A percentile compares a stretch with the other conserved stretches of the same genome.
These are phyloP conservation scores for Lacerta bilineata DNA, from an alignment of 2,797 vertebrate species.

Conservation along the genomic window DNA sequence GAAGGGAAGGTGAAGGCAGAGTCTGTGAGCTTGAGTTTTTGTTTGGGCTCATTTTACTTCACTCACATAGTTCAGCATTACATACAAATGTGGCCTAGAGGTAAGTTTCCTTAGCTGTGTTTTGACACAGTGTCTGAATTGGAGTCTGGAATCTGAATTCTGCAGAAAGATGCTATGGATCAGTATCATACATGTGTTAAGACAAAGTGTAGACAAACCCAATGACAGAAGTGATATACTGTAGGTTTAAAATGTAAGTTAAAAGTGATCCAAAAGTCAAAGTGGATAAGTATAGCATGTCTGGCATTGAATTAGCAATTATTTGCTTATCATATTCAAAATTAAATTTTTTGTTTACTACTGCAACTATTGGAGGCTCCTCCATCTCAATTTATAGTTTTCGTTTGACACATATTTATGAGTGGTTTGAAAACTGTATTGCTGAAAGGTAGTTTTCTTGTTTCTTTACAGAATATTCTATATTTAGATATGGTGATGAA, in stretches of 20 bases:
- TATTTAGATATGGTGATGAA: neutral
- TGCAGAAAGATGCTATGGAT: neutral
- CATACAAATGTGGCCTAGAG: too few relatives aligned
- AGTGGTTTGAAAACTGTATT: neutral
- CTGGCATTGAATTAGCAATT: constrained; percentile 35
- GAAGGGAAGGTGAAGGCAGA: too few relatives aligned
- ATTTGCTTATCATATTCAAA: neutral
- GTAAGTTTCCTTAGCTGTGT: neutral
- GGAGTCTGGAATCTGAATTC: neutral
- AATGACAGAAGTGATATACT: neutral
- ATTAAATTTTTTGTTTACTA: neutral
- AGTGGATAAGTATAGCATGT: neutral
- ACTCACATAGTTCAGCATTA: too few relatives aligned
- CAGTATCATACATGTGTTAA: neutral
- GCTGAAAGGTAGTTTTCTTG: neutral
- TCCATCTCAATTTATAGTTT: constrained; percentile 1
- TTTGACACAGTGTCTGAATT: neutral
- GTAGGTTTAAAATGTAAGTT: neutral
- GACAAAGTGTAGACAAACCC: neutral
- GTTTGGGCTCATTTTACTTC: too few relatives aligned
- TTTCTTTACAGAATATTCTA: neutral
- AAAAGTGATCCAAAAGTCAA: neutral
- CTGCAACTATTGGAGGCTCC: neutral
- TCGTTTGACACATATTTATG: neutral
- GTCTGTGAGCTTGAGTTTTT: too few relatives aligned